These are phyloP conservation scores for Vulpes vulpes DNA, from an alignment of 2,113 vertebrate genomes.

Conservation along the genomic window DNA sequence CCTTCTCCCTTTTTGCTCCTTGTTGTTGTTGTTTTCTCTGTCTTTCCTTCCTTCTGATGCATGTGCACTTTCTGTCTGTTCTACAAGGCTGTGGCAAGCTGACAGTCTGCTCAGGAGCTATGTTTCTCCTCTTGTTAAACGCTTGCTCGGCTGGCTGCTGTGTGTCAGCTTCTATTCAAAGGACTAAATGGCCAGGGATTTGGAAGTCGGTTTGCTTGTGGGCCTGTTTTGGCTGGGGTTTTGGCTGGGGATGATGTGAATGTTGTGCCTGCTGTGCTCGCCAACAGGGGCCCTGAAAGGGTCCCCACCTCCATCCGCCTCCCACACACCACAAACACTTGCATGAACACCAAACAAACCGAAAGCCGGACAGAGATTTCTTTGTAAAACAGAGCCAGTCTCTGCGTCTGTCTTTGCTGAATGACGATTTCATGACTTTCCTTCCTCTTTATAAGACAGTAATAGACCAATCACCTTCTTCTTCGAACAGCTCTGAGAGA, in stretches of 20 bases:
- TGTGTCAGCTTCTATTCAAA: slow-evolving; percentile 59
- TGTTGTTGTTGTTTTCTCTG: not conserved
- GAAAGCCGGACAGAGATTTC: slow-evolving; percentile 22
- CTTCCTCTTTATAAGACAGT: not conserved
- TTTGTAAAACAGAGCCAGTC: slow-evolving; percentile 49
- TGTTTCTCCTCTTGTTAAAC: slow-evolving; percentile 50
- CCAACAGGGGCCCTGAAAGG: slow-evolving; percentile 44
- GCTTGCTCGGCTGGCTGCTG: not conserved
- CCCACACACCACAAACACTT: slow-evolving; percentile 42
- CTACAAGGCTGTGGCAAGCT: slow-evolving; percentile 52
- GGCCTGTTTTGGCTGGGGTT: slow-evolving; percentile 63
- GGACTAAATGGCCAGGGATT: slow-evolving; percentile 59
- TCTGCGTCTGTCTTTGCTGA: not conserved
- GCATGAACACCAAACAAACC: not conserved
- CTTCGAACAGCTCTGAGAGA: not conserved
- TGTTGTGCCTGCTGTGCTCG: not conserved
- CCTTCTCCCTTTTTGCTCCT: not conserved
- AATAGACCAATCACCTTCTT: not conserved
- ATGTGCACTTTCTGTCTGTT: slow-evolving; percentile 29
- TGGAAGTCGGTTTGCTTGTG: not conserved
- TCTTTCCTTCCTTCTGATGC: slow-evolving; percentile 59
- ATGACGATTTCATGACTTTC: not conserved
- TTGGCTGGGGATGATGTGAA: slow-evolving; percentile 65
- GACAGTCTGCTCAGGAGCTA: not conserved
- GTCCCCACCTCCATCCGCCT: not conserved